Evolutionary conservation across 2,888 invertebrate genomes (phyloP), one percentile per base, ranked within the genome.

Genomic region (Drosophila crucigera): DNA sequence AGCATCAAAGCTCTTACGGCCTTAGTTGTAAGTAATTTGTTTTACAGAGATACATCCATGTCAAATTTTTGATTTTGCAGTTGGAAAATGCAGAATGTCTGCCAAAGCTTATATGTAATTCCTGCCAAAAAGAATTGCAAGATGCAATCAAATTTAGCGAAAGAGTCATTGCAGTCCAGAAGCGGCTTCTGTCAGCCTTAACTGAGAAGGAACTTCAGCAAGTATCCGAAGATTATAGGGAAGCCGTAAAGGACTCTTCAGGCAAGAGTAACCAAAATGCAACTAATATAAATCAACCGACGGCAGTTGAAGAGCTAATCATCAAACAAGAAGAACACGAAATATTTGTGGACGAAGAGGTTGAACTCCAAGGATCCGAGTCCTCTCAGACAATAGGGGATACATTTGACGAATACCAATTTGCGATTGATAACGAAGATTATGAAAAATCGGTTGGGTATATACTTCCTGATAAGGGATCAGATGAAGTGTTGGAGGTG

Each of bases 31-130:
- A 73, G 66, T 22, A 41, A 16, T 59, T 39, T 14, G 30, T 47
- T 43, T n/a, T n/a, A 30, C 1, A 47, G 7, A 47, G 14, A 30
- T 7, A 14, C 9, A 16, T 10, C 4, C 31, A 58, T 41, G 14
- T 10, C 3, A n/a, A 7, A 31, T 31, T 35, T n/a, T 14, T 41
- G 52, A 55, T 10, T 10, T 25, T 47, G 4, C 43, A 82, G 82
- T 33, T 80, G 61, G 75, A 82, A 63, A 67, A 68, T 49, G 60
- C 33, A 0, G 60, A 78, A 14, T 71, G 59, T 16, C 50, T 80
- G 39, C 80, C 80, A 19, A 71, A 82, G 7, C 61, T 72, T 14
- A 82, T 82, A 58, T 80, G 82, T 33, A 62, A 47, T 55, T 74
- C 43, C 53, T 84, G 89, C 28, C 75, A 85, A 33, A 59, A 56